Evolutionary conservation across 2,113 vertebrate genomes (phyloP), one percentile per base, ranked within the genome.

Genomic region (Eira barbara): DNA sequence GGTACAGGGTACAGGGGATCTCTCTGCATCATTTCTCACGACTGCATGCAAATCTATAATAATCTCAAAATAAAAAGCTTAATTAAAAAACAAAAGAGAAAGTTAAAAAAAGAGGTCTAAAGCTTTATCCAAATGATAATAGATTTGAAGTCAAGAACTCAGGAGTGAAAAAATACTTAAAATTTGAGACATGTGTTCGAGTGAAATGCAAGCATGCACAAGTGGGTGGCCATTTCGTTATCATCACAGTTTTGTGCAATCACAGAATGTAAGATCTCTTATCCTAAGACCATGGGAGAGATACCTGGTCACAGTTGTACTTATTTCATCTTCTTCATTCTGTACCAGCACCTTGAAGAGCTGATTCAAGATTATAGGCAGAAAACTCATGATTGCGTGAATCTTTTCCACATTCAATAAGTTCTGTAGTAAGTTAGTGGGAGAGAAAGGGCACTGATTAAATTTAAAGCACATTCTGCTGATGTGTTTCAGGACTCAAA

Each of bases 281-380:
- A 42, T 63, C 52, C 34, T 14, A 63, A 15, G 89, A 71, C 17
- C 65, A 9, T 61, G 3, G n/a, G 4, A n/a, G 23, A 84, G 45
- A 5, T 99, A 99, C 99, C 99, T 99, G 98, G 99, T 99, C 98
- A 99, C 99, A 95, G 99, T 98, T 91, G 99, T 99, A 69, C 99
- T 99, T 97, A 99, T 99, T 79, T 99, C 99, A 61, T 99, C 99
- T 6, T 99, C 98, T 65, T 99, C 99, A 91, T 99, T 99, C 98
- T 99, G 99, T 83, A 99, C 99, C 91, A 99, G 99, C 97, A 99
- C 99, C 99, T 99, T 99, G 98, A 99, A 99, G 78, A 99, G 99
- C 42, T 99, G 99, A 99, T 99, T 99, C 97, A 99, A 99, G 96
- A 99, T 99, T 88, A 99, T 97, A n/a, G 99, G 99, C 96, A 99